Percentiles rank a stretch among this genome's conserved stretches.
Evolutionary conservation across 2,113 vertebrate genomes (phyloP).

Genomic region (Brachypteracias leptosomus): DNA sequence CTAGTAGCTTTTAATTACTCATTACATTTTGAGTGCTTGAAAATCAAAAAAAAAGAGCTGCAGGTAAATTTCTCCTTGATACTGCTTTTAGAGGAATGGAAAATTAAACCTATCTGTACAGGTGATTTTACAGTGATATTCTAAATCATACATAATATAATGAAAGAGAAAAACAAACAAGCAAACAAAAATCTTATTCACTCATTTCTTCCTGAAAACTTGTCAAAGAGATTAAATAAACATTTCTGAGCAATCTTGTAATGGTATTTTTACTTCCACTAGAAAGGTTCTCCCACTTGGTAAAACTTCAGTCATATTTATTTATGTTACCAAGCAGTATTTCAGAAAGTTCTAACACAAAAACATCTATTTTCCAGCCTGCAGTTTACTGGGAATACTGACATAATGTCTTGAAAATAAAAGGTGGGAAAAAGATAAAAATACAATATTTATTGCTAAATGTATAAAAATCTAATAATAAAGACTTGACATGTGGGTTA

Average conservation of each 20-base stretch:
- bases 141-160: background rate
- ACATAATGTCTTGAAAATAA: background rate
- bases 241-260: background rate
- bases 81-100: background rate
- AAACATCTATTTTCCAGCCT: background rate
- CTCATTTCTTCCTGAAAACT: background rate
- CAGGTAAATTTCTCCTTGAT: background rate
- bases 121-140: background rate
- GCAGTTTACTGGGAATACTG: background rate
- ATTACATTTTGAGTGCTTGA: background rate
- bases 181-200: background rate
- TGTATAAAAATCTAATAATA: background rate
- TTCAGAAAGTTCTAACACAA: background rate
- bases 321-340: background rate
- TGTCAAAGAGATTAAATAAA: background rate
- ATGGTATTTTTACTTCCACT: background rate
- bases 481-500: background rate
- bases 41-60: background rate
- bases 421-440: background rate
- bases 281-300: background rate
- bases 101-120: background rate
- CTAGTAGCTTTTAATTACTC: background rate
- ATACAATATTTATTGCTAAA: background rate
- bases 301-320: background rate
- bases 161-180: background rate